A percentile compares a stretch with the other conserved stretches of the same genome.
These are phyloP conservation scores for Diplodus sargus DNA, from an alignment of 2,797 vertebrate genomes.

Conservation along the genomic window DNA sequence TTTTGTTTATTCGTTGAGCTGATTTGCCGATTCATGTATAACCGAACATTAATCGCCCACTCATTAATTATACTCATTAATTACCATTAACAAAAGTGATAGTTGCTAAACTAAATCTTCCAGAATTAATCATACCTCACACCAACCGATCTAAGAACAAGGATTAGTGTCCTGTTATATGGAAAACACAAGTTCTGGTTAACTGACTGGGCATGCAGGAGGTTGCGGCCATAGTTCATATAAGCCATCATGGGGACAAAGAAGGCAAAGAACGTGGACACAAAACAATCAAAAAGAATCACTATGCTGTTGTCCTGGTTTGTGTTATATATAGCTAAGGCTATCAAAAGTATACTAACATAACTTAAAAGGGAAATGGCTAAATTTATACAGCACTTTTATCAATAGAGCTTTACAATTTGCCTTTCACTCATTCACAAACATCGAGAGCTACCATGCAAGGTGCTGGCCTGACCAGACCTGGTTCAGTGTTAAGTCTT, in stretches of 20 bases:
- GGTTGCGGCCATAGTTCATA: too few species aligned
- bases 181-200: too few species aligned
- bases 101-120: too few species aligned
- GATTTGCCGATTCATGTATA: neutral
- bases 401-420: neutral
- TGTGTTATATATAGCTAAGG: neutral
- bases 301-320: neutral
- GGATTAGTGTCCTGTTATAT: too few species aligned
- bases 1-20: neutral
- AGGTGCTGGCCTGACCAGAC: too few species aligned
- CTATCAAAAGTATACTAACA: too few species aligned
- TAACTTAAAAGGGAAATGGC: neutral
- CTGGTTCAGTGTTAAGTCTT: too few species aligned
- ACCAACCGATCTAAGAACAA: too few species aligned
- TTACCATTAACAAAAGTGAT: too few species aligned
- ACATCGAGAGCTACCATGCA: neutral
- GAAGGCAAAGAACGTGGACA: neutral
- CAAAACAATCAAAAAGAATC: neutral
- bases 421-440: neutral
- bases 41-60: neutral
- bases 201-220: too few species aligned
- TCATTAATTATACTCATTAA: neutral
- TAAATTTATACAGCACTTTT: neutral
- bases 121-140: too few species aligned
- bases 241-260: too few species aligned